These are phyloP conservation scores for Amblyornis subalaris DNA, from an alignment of 2,113 vertebrate species.

Conservation along the genomic window DNA sequence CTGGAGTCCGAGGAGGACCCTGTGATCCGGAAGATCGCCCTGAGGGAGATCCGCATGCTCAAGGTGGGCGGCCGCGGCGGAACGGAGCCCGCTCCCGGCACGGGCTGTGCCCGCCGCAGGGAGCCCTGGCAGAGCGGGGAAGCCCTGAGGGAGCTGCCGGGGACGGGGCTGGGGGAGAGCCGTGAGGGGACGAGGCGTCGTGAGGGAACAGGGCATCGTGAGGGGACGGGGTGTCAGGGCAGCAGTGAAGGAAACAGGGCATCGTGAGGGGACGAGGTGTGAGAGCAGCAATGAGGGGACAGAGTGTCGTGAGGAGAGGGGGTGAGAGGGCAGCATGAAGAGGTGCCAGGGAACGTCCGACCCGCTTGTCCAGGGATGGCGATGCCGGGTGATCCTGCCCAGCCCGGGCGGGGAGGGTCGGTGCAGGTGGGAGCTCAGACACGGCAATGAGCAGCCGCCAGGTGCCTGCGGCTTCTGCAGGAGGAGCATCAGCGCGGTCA, in stretches of 20 bases:
- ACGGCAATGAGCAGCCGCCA: accelerated
- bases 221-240: not conserved
- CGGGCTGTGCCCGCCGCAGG: not conserved
- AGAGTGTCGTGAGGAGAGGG: not conserved
- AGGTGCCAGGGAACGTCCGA: accelerated
- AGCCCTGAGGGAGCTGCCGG: not conserved
- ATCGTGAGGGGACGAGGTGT: not conserved
- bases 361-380: accelerated
- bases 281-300: not conserved
- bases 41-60: constrained; percentile 91
- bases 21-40: constrained; percentile 89
- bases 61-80: constrained; percentile 71
- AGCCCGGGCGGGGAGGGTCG: not conserved
- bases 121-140: not conserved
- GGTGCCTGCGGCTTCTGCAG: accelerated
- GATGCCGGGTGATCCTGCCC: accelerated
- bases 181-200: not conserved
- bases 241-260: not conserved
- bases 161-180: not conserved
- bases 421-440: not conserved
- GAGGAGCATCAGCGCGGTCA: not conserved
- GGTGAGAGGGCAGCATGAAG: not conserved
- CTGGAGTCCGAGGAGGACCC: constrained; percentile 94
- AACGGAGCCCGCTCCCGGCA: not conserved
- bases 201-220: not conserved